Evolutionary conservation across 2,797 vertebrate genomes (phyloP).

Genomic region (Pteropus rufus): DNA sequence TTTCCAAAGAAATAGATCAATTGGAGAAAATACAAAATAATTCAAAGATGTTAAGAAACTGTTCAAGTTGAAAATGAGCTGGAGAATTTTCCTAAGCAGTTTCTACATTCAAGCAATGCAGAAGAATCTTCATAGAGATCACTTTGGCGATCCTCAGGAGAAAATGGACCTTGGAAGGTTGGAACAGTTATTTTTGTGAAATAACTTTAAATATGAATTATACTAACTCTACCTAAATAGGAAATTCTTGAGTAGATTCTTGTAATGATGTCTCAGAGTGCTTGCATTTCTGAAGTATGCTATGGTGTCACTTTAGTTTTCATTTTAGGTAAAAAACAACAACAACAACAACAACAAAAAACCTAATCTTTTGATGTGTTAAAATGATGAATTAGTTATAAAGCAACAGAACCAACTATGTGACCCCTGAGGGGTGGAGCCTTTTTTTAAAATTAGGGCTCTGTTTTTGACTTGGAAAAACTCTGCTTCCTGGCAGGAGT

Average conservation of each 20-base stretch:
- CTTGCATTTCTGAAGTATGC: slow-evolving; percentile 53
- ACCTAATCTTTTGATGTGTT: slow-evolving; percentile 67
- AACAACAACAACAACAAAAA: not conserved
- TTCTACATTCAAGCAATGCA: slow-evolving; percentile 87
- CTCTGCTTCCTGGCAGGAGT: slow-evolving; percentile 81
- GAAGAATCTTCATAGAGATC: slow-evolving; percentile 33
- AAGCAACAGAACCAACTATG: slow-evolving; percentile 35
- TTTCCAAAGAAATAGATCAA: no score
- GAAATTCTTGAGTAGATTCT: slow-evolving; percentile 49
- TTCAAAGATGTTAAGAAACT: slow-evolving; percentile 80
- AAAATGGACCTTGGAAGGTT: slow-evolving; percentile 60
- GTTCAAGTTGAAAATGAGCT: slow-evolving; percentile 91
- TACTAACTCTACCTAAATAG: slow-evolving; percentile 59
- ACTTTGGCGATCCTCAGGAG: slow-evolving; percentile 52
- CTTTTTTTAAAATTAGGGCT: slow-evolving; percentile 53
- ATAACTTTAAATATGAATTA: slow-evolving; percentile 74
- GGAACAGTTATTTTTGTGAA: slow-evolving; percentile 75
- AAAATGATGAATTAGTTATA: slow-evolving; percentile 66
- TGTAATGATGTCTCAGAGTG: slow-evolving; percentile 56
- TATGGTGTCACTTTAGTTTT: slow-evolving; percentile 48
- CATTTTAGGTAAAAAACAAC: slow-evolving; percentile 56
- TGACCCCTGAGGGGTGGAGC: slow-evolving; percentile 63
- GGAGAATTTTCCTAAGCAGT: slow-evolving; percentile 92
- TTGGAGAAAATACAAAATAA: no score
- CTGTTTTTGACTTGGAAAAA: slow-evolving; percentile 60